Base-by-base conservation (phyloP, 2,888 invertebrate species). In the Watsonalla binaria region DNA sequence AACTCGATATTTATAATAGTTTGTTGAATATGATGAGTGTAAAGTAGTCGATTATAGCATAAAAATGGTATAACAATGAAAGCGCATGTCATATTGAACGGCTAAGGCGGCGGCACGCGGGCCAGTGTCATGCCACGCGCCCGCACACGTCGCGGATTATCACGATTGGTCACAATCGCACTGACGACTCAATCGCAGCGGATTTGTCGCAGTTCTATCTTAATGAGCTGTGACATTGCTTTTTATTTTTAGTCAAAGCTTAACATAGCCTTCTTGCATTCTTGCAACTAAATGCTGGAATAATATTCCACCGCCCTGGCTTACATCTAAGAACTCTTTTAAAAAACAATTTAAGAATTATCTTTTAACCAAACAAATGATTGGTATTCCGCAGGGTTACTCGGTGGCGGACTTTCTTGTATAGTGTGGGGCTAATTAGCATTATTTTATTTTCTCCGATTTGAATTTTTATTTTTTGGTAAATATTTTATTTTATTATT, bases 211-310 rank as follows among this genome's bases (percentile, higher is more conserved):
- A 72, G 67, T 68, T 61, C 65, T 61, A 56, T 70, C 56, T 65
- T 84, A 86, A 87, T 82, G 82, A 85, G 80, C 66, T 79, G 77
- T 86, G 86, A 86, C 86, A 83, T 78, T 70, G 81, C 80, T 79
- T 79, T 80, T 78, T 78, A 74, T 72, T 75, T 63, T 63, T 51
- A 61, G 11, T 11, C 11, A 58, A 58, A 54, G 51, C 55, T 55
- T 39, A n/a, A n/a, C n/a, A n/a, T n/a, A n/a, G n/a, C n/a, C n/a
- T n/a, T n/a, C n/a, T n/a, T n/a, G n/a, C n/a, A n/a, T n/a, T n/a
- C n/a, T n/a, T n/a, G n/a, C n/a, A n/a, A n/a, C n/a, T n/a, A n/a
- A n/a, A n/a, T n/a, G n/a, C n/a, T n/a, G n/a, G n/a, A n/a, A n/a
- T n/a, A n/a, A n/a, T n/a, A n/a, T n/a, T n/a, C n/a, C n/a, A n/a